phyloP scores from a whole-genome alignment of 2,888 invertebrate genomes.

The Candidula unifasciata region DNA sequence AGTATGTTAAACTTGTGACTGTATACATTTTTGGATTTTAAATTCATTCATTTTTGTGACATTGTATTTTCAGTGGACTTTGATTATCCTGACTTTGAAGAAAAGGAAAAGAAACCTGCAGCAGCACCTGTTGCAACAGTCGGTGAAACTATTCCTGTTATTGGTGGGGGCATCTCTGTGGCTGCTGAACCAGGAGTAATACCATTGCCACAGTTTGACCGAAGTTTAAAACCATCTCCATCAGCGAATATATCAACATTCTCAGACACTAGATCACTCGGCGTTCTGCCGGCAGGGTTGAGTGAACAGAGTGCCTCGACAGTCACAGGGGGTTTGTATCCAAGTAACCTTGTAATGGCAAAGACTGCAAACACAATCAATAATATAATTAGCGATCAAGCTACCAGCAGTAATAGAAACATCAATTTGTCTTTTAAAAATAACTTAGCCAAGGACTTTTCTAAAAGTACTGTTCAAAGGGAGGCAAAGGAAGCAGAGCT shows the following conservation, averaged over 20 bases:
- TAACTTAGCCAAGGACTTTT: constrained; percentile 30
- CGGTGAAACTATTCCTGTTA: not conserved
- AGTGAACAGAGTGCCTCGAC: constrained; percentile 2
- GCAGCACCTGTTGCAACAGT: not conserved
- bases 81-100: constrained; percentile 76
- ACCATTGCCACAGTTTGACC: constrained; percentile 53
- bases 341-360: constrained; percentile 28
- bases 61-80: constrained; percentile 72
- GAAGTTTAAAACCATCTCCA: constrained; percentile 55
- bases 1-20: no score
- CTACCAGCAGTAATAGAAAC: constrained; percentile 16
- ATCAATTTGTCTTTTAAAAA: constrained; percentile 43
- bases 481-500: constrained; percentile 37
- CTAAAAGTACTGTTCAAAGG: constrained; percentile 21
- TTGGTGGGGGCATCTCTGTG: not conserved
- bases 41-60: not conserved
- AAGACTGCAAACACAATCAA: constrained; percentile 46
- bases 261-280: not conserved
- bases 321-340: constrained; percentile 27
- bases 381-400: constrained; percentile 38
- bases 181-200: not conserved
- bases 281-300: not conserved
- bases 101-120: constrained; percentile 48
- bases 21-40: not conserved
- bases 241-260: constrained; percentile 2